Evolutionary conservation across 2,888 invertebrate genomes (phyloP), one percentile per base, ranked within the genome.

Genomic region (Stenolophus ochropezus): DNA sequence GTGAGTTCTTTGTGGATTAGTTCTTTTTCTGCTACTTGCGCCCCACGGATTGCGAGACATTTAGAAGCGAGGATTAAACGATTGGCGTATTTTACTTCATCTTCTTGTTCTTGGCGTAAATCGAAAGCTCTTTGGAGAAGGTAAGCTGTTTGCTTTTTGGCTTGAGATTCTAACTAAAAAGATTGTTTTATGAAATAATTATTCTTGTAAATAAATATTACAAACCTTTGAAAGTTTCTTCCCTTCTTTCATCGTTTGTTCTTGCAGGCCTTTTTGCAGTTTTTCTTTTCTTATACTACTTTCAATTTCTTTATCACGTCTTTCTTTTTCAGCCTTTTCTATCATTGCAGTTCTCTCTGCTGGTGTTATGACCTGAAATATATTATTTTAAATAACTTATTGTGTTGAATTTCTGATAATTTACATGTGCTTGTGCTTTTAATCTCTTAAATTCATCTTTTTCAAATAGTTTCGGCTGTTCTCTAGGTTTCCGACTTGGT

Each of bases 41-140:
- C 96, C 87, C 96, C 95, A 16, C 96, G 90, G 65, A 97, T 95
- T 0, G 96, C 95, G 86, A 95, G 93, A 84, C 96, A 96, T 88
- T 97, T 96, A 18, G 95, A 95, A 14, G 95, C 95, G 8, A 96
- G 89, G 85, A 97, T 95, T 83, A 96, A 91, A 82, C 93, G 92
- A 88, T 96, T 96, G 83, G 95, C 94, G 21, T 90, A 91, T 88
- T 93, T 95, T 85, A 91, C 94, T 91, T 91, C 93, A 86, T 91
- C 95, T 86, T 91, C 93, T 85, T 93, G 91, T 84, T 93, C 92
- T 81, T 91, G 89, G 75, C 90, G 88, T 53, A 92, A 85, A 82
- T 91, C 90, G 69, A 89, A 87, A 0, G 92, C 92, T 83, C 92
- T 87, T 82, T 91, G 89, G 2, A 92, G 86, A 0, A 92, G 85